phyloP scores from a whole-genome alignment of 2,113 vertebrate species.

The Epinephelus cyanopodus region DNA sequence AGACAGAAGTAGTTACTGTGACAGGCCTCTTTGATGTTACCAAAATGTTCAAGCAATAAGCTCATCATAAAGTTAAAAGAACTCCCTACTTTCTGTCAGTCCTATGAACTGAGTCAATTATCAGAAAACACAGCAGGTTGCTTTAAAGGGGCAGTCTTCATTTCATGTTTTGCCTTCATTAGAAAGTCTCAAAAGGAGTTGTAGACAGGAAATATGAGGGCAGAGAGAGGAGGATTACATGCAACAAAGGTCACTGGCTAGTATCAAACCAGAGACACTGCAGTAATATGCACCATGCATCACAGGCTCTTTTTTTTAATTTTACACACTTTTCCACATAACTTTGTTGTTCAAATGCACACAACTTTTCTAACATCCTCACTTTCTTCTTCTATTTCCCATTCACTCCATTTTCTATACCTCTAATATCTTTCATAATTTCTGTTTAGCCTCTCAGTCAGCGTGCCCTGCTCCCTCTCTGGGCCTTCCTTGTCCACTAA shows the following conservation, averaged over 20 bases:
- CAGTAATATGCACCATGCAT: neutral
- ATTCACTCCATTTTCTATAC: slow-evolving; percentile 53
- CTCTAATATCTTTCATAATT: slow-evolving; percentile 62
- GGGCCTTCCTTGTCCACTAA: slow-evolving; percentile 71
- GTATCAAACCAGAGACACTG: neutral
- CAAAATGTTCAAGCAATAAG: too few species aligned
- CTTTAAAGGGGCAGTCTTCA: neutral
- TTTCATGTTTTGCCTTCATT: neutral
- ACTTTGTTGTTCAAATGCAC: slow-evolving; percentile 5
- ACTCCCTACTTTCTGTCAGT: neutral
- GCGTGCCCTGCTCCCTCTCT: slow-evolving; percentile 53
- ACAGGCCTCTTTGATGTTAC: too few species aligned
- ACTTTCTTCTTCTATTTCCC: slow-evolving; percentile 34
- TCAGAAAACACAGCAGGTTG: neutral
- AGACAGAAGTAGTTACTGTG: too few species aligned
- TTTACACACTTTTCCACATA: neutral
- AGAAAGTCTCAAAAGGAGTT: neutral
- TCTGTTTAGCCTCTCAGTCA: slow-evolving; percentile 56
- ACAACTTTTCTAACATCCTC: slow-evolving; percentile 49
- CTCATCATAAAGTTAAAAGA: too few species aligned
- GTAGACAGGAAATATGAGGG: neutral
- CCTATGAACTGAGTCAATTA: neutral
- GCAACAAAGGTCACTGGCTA: neutral
- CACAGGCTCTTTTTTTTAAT: neutral
- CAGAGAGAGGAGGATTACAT: neutral